Conservation (phyloP, 2,888 invertebrate genomes). For the Ormyrus nitidulus region DNA sequence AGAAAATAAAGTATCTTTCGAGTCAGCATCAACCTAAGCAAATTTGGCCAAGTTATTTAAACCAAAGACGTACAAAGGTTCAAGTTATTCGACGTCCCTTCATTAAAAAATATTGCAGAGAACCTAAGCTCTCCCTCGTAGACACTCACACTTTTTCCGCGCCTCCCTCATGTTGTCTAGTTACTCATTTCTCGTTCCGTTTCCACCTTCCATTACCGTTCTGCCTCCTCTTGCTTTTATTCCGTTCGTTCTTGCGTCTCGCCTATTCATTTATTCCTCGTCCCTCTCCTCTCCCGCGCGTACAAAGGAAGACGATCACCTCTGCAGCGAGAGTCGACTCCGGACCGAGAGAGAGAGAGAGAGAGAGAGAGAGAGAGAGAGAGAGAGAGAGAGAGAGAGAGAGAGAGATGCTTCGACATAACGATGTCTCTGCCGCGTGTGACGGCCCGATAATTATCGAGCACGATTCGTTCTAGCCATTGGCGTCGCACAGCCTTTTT, state of each 20-base stretch:
- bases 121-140: no score
- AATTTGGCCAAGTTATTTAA: no score
- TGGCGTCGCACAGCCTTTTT: neutral
- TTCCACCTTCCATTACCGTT: no score
- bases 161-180: no score
- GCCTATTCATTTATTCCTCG: neutral
- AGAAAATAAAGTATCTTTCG: no score
- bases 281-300: neutral
- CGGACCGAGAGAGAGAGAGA: neutral
- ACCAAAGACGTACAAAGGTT: no score
- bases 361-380: neutral
- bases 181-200: no score
- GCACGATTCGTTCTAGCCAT: constrained; percentile 23
- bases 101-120: no score
- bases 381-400: neutral
- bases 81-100: no score
- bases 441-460: constrained; percentile 38
- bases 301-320: constrained; percentile 20
- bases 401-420: constrained; percentile 8
- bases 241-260: neutral
- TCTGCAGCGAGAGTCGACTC: neutral
- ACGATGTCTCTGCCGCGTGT: constrained; percentile 22
- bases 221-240: no score
- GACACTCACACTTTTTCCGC: no score
- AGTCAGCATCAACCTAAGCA: no score